These are phyloP conservation scores for Thymallus thymallus DNA, from an alignment of 2,113 vertebrate genomes.

Conservation along the genomic window DNA sequence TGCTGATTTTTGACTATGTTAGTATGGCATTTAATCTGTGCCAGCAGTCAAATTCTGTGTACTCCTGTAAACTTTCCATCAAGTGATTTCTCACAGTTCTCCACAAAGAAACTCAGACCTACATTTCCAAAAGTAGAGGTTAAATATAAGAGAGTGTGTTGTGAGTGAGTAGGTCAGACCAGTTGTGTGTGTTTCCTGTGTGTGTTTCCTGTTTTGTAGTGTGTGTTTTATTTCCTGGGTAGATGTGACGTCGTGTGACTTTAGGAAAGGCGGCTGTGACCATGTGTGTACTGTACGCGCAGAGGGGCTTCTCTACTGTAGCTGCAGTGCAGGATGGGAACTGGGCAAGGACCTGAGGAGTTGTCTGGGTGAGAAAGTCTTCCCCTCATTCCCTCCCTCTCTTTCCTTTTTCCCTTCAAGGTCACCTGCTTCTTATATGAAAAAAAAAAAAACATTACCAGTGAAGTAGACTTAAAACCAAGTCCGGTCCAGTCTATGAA, in stretches of 20 bases:
- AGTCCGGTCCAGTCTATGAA: too few species aligned
- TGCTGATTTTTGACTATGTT: background rate
- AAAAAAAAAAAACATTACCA: background rate
- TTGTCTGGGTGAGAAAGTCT: constrained; percentile 63
- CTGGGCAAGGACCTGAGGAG: constrained; percentile 60
- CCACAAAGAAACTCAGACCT: too few species aligned
- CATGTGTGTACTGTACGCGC: constrained; percentile 62
- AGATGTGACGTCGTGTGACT: constrained; percentile 73
- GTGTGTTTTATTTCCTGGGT: constrained; percentile 5
- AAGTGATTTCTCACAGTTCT: background rate
- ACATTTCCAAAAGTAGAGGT: background rate
- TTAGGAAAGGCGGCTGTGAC: constrained; percentile 76
- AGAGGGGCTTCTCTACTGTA: constrained; percentile 65
- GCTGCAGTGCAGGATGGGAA: constrained; percentile 72
- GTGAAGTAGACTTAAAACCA: too few species aligned
- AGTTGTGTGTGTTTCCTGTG: background rate
- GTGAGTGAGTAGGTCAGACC: background rate
- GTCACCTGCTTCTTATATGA: background rate
- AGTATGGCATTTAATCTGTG: background rate
- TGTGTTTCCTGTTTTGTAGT: background rate
- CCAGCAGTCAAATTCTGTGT: background rate
- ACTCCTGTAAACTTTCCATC: background rate
- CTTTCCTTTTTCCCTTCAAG: background rate
- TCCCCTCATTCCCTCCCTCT: background rate
- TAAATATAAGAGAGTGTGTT: background rate